Conservation (phyloP, 1,140 invertebrate species). For the Meloidogyne chitwoodi region DNA sequence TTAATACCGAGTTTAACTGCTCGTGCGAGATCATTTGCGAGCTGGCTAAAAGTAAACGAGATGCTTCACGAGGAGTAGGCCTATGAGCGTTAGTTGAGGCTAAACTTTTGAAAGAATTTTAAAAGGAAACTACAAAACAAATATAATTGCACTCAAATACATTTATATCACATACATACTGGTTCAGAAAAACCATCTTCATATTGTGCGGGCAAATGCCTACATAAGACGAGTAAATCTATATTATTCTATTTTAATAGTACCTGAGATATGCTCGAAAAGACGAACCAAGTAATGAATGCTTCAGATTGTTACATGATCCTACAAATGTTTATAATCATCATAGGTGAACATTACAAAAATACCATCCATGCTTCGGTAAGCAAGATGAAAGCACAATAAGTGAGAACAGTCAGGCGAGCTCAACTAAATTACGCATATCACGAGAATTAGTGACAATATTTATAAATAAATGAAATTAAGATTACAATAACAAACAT, state of each 20-base stretch:
- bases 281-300: slow-evolving; percentile 42
- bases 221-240: not conserved
- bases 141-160: slow-evolving; percentile 2
- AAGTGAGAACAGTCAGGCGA: slow-evolving; percentile 35
- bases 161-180: slow-evolving; percentile 35
- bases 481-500: too few species aligned
- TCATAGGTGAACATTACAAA: not conserved
- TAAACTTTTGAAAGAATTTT: not conserved
- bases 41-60: slow-evolving; percentile 40
- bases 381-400: slow-evolving; percentile 48
- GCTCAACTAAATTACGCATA: too few species aligned
- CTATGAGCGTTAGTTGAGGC: slow-evolving; percentile 36
- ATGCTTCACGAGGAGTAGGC: slow-evolving; percentile 54
- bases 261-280: slow-evolving; percentile 50
- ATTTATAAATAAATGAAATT: too few species aligned
- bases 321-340: not conserved
- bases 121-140: not conserved
- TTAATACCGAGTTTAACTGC: slow-evolving; percentile 33
- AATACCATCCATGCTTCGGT: slow-evolving; percentile 43
- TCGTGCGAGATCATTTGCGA: slow-evolving; percentile 47
- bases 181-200: slow-evolving; percentile 50
- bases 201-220: slow-evolving; percentile 52
- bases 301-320: slow-evolving; percentile 46
- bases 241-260: not conserved
- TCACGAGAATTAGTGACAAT: too few species aligned